Evolutionary conservation across 2,113 vertebrate genomes (phyloP).

Genomic region (Neolamprologus sp.): DNA sequence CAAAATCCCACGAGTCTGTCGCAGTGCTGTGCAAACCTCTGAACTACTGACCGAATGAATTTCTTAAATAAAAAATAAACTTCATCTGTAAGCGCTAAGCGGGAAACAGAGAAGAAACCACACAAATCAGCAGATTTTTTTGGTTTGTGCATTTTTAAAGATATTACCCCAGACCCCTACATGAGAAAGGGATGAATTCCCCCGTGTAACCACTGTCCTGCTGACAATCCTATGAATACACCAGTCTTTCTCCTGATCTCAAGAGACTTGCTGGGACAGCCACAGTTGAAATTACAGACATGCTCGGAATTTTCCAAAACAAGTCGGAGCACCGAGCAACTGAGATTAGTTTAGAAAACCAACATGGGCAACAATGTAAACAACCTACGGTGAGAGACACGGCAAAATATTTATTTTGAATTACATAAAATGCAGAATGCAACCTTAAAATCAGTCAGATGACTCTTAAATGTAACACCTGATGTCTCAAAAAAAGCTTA

Average conservation of each 20-base stretch:
- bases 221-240: background rate
- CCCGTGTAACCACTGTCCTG: background rate
- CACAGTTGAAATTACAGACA: conserved; percentile 57
- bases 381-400: background rate
- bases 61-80: background rate
- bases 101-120: background rate
- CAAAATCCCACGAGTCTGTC: background rate
- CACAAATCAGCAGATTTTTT: background rate
- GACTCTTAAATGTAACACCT: background rate
- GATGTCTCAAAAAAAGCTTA: background rate
- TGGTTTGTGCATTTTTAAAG: background rate
- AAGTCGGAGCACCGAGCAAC: conserved; percentile 34
- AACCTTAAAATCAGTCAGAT: background rate
- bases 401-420: background rate
- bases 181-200: background rate
- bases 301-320: conserved; percentile 59
- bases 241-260: background rate
- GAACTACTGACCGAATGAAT: background rate
- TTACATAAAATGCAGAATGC: background rate
- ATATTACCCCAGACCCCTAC: background rate
- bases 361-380: conserved; percentile 42
- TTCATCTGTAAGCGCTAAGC: background rate
- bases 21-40: background rate
- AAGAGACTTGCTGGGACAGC: conserved; percentile 20
- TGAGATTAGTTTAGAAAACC: conserved; percentile 31